Evolutionary conservation across 2,113 vertebrate genomes (phyloP), one percentile per base, ranked within the genome.

Genomic region (Carettochelys insculpta): DNA sequence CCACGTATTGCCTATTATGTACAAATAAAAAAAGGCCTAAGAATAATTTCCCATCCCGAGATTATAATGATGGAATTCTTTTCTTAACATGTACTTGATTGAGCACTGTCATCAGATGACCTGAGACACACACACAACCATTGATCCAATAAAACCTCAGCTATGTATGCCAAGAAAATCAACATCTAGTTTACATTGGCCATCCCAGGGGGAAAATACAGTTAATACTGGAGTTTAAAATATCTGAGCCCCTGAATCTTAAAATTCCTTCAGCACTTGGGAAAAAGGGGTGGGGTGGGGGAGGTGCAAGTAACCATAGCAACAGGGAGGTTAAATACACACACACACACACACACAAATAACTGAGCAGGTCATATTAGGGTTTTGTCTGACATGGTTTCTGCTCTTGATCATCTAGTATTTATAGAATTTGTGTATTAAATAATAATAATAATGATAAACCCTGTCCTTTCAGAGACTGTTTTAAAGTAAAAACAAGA

Each of bases 401-500:
- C 94, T 95, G 80, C 89, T 92, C 94, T 93, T 94, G 88, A 91
- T 91, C 82, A 92, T 54, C 56, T 85, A 9, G 1, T 85, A 89
- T 95, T 93, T 92, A 88, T 85, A 96, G 81, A 73, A 92, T 86
- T 68, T 12, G 77, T 47, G 27, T 8, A 76, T 89, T 87, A 53
- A 50, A 89, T 50, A 50, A 50, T 50, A 50, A 48, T 48, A 85
- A 89, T 77, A 94, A 79, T 90, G 95, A 95, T 94, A 95, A 96
- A 92, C 29, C 83, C 43, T 95, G 94, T 87, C 86, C 47, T 94
- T 94, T 95, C 76, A 90, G 90, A 90, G 90, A 92, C 78, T 65
- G 34, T 71, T 90, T 92, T 91, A 80, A 94, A 96, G 94, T 93
- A 90, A 96, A 97, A 97, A 94, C 94, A 96, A 94, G 94, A 94